Conservation (phyloP, 2,797 vertebrate species). For the Gouania willdenowi region DNA sequence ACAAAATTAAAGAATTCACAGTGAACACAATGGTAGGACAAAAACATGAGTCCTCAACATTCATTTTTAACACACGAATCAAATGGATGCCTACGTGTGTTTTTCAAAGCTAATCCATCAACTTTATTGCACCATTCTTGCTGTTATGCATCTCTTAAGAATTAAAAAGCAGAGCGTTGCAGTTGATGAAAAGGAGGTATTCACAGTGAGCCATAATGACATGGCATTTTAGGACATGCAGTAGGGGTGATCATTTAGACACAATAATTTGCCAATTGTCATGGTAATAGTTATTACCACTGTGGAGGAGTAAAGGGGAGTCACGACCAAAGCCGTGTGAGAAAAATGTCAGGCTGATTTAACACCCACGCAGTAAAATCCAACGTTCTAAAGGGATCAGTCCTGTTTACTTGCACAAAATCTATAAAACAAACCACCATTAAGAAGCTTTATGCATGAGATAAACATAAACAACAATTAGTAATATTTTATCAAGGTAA, state of each 20-base stretch:
- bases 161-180: not conserved
- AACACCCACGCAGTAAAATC: constrained; percentile 50
- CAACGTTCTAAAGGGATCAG: constrained; percentile 30
- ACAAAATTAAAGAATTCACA: constrained; percentile 33
- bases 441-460: constrained; percentile 1
- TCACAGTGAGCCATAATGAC: constrained; percentile 29
- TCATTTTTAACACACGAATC: no score
- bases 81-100: no score
- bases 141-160: not conserved
- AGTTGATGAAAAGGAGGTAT: constrained; percentile 8
- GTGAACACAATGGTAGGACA: constrained; percentile 28
- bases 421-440: constrained; percentile 29
- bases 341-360: constrained; percentile 63
- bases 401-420: constrained; percentile 16
- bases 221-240: constrained; percentile 60
- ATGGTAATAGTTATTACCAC: constrained; percentile 63
- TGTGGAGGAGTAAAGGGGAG: constrained; percentile 58
- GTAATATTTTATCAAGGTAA: not conserved
- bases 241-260: constrained; percentile 45
- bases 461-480: not conserved
- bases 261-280: no score
- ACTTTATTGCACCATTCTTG: not conserved
- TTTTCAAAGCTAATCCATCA: not conserved
- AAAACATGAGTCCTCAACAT: no score
- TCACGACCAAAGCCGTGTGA: constrained; percentile 53